Conservation (phyloP, 2,797 vertebrate species). For the Poecile montanus region DNA sequence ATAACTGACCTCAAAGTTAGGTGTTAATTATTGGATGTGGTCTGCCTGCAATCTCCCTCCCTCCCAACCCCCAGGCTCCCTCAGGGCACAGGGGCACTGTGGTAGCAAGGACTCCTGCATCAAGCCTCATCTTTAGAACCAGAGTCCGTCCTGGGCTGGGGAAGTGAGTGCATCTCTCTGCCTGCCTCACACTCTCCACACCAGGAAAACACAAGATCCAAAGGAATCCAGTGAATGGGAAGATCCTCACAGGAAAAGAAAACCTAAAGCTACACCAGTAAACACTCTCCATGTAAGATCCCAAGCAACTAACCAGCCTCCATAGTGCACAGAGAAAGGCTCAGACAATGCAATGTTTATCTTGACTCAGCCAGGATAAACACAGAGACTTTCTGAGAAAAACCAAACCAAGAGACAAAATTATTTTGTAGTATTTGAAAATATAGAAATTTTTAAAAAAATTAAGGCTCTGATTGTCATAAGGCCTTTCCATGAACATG, state of each 20-base stretch:
- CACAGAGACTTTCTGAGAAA: background rate
- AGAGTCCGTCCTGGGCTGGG: rapidly evolving
- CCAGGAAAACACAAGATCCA: background rate
- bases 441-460: background rate
- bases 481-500: background rate
- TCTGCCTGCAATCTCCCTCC: background rate
- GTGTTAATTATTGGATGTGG: conserved; percentile 60
- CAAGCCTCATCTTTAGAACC: background rate
- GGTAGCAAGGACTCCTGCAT: background rate
- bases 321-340: background rate
- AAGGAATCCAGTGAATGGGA: background rate
- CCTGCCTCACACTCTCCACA: background rate
- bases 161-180: background rate
- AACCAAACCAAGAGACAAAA: background rate
- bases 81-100: background rate
- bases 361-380: background rate
- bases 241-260: background rate
- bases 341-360: background rate
- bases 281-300: background rate
- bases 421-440: background rate
- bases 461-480: background rate
- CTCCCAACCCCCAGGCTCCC: background rate
- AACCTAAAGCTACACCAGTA: background rate
- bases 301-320: background rate
- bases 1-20: conserved; percentile 64